Base-by-base conservation (phyloP, 1,140 invertebrate genomes). In the Aporrectodea caliginosa region DNA sequence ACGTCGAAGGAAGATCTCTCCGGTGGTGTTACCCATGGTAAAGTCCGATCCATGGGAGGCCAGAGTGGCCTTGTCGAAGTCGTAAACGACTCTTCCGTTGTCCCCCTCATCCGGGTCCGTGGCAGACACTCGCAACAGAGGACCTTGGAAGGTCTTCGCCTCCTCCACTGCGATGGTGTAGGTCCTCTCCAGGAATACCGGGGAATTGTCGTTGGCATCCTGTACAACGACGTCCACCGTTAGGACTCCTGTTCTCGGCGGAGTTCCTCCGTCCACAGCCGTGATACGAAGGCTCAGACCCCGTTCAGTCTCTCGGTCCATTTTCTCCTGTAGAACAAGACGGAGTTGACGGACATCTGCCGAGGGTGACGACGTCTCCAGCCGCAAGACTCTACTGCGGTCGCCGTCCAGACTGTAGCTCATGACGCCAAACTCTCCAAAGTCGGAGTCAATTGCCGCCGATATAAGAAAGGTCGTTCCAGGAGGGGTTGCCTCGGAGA, bases 171-270 rank as follows among this genome's bases (percentile, higher is more conserved):
- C 22, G 43, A 58, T 22, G 43, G 6, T 58, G 43, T 58, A 58
- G 6, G 43, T 12, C 6, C 22, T 35, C 75, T 27, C 82, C 14
- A 81, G 83, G 83, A 91, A 91, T 31, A 82, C 82, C 1, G 90
- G 88, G 0, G 83, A 73, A 78, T 87, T 85, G 78, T 88, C 87
- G 81, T 88, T 88, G 14, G 83, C 83, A 77, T 88, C 86, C 29
- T 69, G 16, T 1, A 81, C 69, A 14, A 1, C 14, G 32, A 81
- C 76, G 31, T 73, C 35, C 12, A 81, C 70, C 12, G 30, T 33
- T 16, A 81, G 29, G 0, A 73, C 30, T 1, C 71, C 80, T 14
- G 72, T 35, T 33, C 68, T 68, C 0, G 72, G 69, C 30, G 80
- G 80, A 0, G 32, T 69, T 0, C 77, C 80, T 27, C 80, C 80